Evolutionary conservation across 2,113 vertebrate genomes (phyloP).

Genomic region (Oenanthe melanoleuca): DNA sequence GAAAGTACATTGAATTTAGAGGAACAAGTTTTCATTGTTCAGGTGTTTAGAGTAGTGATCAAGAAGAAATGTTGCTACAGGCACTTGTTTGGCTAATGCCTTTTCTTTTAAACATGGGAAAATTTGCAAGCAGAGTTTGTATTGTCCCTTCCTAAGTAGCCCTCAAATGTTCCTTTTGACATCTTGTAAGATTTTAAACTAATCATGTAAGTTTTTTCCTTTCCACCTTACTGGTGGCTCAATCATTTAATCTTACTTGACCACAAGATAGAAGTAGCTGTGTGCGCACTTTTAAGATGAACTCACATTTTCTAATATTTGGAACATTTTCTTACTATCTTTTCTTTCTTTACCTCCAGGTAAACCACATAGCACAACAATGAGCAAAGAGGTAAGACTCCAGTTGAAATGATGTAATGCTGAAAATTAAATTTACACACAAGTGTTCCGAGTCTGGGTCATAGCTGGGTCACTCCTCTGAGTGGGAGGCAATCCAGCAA

Average conservation of each 20-base stretch:
- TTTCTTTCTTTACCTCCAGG: conserved; percentile 30
- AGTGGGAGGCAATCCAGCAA: conserved; percentile 54
- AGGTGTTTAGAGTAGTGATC: neutral
- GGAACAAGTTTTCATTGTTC: neutral
- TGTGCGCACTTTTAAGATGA: neutral
- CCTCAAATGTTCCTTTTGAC: neutral
- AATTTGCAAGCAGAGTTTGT: neutral
- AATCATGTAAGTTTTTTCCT: neutral
- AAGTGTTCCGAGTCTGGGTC: conserved; percentile 51
- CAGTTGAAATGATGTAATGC: conserved; percentile 52
- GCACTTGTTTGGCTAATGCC: neutral
- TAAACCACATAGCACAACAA: conserved; percentile 31
- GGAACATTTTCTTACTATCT: neutral
- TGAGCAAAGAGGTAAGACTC: conserved; percentile 44
- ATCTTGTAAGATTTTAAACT: neutral
- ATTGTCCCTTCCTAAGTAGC: neutral
- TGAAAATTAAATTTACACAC: conserved; percentile 62
- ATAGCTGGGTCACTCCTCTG: conserved; percentile 46
- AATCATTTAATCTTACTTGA: neutral
- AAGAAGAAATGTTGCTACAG: neutral
- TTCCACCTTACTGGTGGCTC: neutral
- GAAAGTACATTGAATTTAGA: neutral
- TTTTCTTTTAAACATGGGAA: neutral
- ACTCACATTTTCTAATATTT: neutral
- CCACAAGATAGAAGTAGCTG: neutral